Percentiles rank a stretch among this genome's conserved stretches.
Evolutionary conservation across 2,797 vertebrate species (phyloP).

Genomic region (Mus spretus): DNA sequence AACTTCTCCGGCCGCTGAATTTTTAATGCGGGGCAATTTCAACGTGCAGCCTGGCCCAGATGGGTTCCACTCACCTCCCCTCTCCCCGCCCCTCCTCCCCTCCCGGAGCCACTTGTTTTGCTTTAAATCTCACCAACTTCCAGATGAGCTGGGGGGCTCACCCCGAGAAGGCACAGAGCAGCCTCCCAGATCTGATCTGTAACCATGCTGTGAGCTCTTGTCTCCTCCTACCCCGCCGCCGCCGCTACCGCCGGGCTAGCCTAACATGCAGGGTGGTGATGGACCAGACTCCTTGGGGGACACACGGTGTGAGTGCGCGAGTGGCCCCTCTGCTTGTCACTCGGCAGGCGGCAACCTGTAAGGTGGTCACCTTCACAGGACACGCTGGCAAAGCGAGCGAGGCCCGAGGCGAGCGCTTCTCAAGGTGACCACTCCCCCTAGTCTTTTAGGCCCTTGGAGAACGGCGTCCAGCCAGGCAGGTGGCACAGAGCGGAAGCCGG

Average conservation of each 20-base stretch:
- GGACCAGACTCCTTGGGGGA: not conserved
- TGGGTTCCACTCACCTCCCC: slow-evolving; percentile 82
- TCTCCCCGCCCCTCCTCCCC: not conserved
- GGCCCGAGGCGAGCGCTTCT: not conserved
- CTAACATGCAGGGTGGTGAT: too few relatives aligned
- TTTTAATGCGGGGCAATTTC: slow-evolving; percentile 96
- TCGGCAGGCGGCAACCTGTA: not conserved
- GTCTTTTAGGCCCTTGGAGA: slow-evolving; percentile 50
- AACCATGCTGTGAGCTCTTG: not conserved
- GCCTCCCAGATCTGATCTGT: not conserved
- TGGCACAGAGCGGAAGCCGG: not conserved
- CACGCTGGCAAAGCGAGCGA: not conserved
- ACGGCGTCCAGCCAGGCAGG: not conserved
- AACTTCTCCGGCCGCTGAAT: slow-evolving; percentile 98
- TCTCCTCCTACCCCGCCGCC: fast-evolving
- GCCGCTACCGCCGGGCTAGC: not conserved
- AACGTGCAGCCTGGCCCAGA: slow-evolving; percentile 89
- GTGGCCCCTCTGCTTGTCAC: not conserved
- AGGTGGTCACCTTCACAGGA: fast-evolving
- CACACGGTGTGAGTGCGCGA: not conserved
- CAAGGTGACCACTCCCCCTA: fast-evolving
- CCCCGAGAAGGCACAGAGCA: not conserved
- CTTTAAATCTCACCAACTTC: slow-evolving; percentile 68
- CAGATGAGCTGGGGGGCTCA: not conserved
- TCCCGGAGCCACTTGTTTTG: slow-evolving; percentile 63